These are phyloP conservation scores for Calosoma granatense DNA, from an alignment of 1,140 invertebrate genomes.

Conservation along the genomic window DNA sequence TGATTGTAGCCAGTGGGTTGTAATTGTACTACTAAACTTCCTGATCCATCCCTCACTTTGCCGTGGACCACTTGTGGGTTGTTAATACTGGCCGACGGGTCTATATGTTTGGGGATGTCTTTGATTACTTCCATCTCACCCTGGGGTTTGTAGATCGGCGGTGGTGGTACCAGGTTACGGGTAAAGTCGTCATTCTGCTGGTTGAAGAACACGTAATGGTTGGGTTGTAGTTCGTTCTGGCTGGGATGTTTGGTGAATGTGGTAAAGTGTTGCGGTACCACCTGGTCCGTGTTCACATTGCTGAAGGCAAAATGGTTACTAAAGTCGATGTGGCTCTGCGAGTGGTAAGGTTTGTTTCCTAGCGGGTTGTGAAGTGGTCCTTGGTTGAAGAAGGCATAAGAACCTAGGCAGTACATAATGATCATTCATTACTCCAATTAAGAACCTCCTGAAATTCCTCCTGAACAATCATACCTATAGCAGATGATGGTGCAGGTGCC, in stretches of 20 bases:
- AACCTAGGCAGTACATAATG: neutral
- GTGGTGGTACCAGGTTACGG: slow-evolving; percentile 1
- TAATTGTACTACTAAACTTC: neutral
- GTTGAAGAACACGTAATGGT: neutral
- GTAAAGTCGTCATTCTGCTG: slow-evolving; percentile 3
- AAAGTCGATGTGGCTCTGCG: neutral
- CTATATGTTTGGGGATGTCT: neutral
- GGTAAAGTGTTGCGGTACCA: neutral
- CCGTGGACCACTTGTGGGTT: neutral
- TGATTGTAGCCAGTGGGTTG: neutral
- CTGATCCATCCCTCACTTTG: neutral
- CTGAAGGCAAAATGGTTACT: neutral
- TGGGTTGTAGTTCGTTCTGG: neutral
- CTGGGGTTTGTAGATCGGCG: neutral
- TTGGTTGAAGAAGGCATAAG: neutral
- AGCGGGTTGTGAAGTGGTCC: neutral
- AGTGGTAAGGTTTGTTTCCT: neutral
- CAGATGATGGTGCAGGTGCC: neutral
- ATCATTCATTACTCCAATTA: neutral
- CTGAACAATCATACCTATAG: slow-evolving; percentile 4
- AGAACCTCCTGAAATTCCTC: no score
- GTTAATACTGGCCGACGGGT: neutral
- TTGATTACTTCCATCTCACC: neutral
- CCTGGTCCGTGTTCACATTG: neutral
- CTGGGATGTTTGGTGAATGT: neutral